A percentile compares a stretch with the other conserved stretches of the same genome.
These are phyloP conservation scores for Sebastes taczanowskii DNA, from an alignment of 2,797 vertebrate genomes.

Conservation along the genomic window DNA sequence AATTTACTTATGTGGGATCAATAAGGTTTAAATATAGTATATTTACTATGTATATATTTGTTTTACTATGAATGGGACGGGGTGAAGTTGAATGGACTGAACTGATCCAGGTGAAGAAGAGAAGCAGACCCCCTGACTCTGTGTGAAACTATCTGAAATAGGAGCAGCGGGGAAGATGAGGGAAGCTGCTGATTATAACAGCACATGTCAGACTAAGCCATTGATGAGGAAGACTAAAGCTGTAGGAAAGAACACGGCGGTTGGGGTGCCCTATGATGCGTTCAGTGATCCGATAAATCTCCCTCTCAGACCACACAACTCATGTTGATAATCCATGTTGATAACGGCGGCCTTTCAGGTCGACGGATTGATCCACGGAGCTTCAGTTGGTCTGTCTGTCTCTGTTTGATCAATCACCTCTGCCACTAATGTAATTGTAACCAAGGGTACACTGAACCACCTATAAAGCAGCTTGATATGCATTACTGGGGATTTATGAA, in stretches of 20 bases:
- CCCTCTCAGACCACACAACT: conserved; percentile 30
- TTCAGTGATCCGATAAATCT: conserved; percentile 49
- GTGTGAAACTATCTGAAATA: neutral
- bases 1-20: neutral
- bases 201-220: conserved; percentile 41
- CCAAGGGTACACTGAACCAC: neutral
- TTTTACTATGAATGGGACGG: neutral
- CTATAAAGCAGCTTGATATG: conserved; percentile 2
- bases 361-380: conserved; percentile 18
- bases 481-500: conserved; percentile 10
- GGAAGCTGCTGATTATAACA: conserved; percentile 10
- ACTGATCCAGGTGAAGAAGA: neutral
- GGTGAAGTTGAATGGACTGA: neutral
- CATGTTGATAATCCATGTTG: conserved; percentile 40
- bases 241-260: conserved; percentile 33
- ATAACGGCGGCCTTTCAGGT: conserved; percentile 37
- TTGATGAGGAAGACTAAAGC: conserved; percentile 45
- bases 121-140: neutral
- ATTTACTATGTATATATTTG: neutral
- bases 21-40: neutral
- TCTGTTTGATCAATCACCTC: conserved; percentile 5
- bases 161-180: conserved; percentile 16
- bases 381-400: conserved; percentile 1
- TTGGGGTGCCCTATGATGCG: conserved; percentile 46
- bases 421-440: conserved; percentile 15